phyloP scores from a whole-genome alignment of 2,888 invertebrate species.

The Philaethria dido region DNA sequence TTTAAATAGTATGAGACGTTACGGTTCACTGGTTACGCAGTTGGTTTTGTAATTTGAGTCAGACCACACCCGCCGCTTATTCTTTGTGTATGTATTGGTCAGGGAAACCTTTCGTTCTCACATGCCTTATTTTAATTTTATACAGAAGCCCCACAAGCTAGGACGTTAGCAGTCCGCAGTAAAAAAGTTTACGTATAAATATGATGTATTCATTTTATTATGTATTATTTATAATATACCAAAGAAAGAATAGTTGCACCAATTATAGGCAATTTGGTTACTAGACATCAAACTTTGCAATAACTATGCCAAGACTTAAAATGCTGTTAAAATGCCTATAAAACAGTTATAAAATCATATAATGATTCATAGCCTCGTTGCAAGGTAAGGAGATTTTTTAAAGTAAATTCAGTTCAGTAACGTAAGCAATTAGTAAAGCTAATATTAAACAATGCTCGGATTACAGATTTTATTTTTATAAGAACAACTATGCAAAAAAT shows the following conservation, averaged over 20 bases:
- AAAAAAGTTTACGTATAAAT: conserved; percentile 9
- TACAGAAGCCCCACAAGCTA: conserved; percentile 66
- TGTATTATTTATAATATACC: not conserved
- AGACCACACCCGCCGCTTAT: conserved; percentile 49
- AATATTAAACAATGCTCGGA: conserved; percentile 16
- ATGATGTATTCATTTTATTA: not conserved
- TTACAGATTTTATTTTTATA: no score
- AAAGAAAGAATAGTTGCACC: not conserved
- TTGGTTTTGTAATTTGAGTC: conserved; percentile 50
- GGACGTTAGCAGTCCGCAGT: conserved; percentile 23
- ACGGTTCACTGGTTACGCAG: conserved; percentile 37
- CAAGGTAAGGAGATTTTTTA: conserved; percentile 38
- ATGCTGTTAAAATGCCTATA: conserved; percentile 37
- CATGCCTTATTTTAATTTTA: conserved; percentile 61
- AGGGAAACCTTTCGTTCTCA: conserved; percentile 72
- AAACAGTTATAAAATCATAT: conserved; percentile 35
- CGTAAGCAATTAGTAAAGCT: conserved; percentile 52
- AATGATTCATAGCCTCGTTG: conserved; percentile 33
- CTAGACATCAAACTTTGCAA: conserved; percentile 4
- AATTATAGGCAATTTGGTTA: not conserved
- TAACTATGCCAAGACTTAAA: conserved; percentile 27
- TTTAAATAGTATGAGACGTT: conserved; percentile 26
- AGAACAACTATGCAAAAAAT: no score
- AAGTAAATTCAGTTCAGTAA: conserved; percentile 50
- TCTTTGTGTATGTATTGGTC: conserved; percentile 53